These are phyloP conservation scores for Stichopus chloronotus DNA, from an alignment of 35 echinoderm and acorn worm genomes.

Conservation along the genomic window DNA sequence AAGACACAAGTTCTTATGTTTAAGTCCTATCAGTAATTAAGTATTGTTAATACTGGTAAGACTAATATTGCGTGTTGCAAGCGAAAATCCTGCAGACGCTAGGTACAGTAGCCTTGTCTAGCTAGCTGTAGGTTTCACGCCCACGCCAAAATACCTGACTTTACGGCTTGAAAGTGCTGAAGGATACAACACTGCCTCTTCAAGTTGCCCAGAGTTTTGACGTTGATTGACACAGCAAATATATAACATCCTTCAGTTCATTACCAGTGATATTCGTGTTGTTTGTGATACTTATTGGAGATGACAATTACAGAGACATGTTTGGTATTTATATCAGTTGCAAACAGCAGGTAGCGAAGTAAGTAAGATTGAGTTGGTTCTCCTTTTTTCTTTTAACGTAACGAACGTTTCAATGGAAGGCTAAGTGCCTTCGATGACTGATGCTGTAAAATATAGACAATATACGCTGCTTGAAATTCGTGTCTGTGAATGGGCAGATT, in stretches of 20 bases:
- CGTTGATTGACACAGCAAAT: neutral
- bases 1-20: neutral
- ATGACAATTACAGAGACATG: neutral
- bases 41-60: neutral
- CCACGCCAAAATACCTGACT: neutral
- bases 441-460: no score
- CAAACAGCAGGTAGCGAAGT: neutral
- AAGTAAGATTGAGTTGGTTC: no score
- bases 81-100: neutral
- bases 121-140: neutral
- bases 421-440: neutral
- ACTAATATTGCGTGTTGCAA: neutral
- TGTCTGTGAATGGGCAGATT: constrained; percentile 2
- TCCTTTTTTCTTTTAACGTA: no score
- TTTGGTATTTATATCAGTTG: neutral
- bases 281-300: neutral
- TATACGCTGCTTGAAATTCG: neutral
- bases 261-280: neutral
- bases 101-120: neutral
- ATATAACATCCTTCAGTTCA: neutral
- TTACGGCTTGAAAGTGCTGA: neutral
- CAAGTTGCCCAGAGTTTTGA: neutral
- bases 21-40: neutral
- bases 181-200: neutral
- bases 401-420: neutral